A percentile compares a stretch with the other conserved stretches of the same genome.
These are phyloP conservation scores for Desmophyllum pertusum DNA, from an alignment of 92 coral and sea anemone genomes.

Conservation along the genomic window DNA sequence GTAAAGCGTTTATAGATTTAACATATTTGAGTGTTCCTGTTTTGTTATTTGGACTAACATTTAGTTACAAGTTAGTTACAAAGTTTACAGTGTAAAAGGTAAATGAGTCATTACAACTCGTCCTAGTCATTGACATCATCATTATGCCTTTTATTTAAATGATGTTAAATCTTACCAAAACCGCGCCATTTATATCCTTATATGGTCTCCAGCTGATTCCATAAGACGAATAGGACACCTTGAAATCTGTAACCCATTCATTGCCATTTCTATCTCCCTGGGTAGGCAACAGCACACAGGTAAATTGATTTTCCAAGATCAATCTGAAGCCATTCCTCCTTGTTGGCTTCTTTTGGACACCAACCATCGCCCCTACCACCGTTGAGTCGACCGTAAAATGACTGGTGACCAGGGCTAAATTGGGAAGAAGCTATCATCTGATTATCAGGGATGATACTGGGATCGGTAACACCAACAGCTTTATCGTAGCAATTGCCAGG, in stretches of 20 bases:
- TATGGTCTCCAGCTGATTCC: not conserved
- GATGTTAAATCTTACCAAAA: not conserved
- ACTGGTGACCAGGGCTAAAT: not conserved
- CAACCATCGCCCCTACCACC: not conserved
- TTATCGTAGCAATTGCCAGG: not conserved
- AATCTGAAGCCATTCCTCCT: not conserved
- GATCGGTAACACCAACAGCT: not conserved
- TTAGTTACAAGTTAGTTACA: no score
- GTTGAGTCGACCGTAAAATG: not conserved
- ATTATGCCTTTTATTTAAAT: no score
- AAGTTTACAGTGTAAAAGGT: no score
- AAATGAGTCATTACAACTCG: no score
- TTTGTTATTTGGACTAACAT: no score
- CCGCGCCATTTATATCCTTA: not conserved
- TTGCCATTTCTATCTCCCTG: not conserved
- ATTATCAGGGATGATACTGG: not conserved
- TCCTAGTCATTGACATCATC: no score
- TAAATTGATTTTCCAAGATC: not conserved
- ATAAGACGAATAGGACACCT: not conserved
- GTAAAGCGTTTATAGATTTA: no score
- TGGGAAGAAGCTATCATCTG: not conserved
- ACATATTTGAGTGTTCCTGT: no score
- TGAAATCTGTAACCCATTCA: not conserved
- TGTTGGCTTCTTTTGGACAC: not conserved
- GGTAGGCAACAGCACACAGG: conserved; percentile 1